phyloP scores from a whole-genome alignment of 2,797 vertebrate species.

The Sebastes taczanowskii region DNA sequence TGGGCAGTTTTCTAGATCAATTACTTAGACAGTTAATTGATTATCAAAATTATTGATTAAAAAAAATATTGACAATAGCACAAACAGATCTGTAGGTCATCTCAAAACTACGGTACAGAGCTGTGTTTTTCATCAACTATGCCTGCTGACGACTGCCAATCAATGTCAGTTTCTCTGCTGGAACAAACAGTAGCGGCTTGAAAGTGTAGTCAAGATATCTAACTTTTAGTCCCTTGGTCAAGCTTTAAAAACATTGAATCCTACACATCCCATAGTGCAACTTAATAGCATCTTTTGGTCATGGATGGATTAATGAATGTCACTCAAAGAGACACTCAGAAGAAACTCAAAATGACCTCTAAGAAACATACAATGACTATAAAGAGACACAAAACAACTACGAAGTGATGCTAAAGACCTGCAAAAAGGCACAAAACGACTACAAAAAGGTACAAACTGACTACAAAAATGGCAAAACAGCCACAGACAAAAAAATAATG shows the following conservation, averaged over 20 bases:
- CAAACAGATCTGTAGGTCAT: not conserved
- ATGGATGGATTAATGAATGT: not conserved
- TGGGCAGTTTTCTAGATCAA: not conserved
- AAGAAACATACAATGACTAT: accelerated
- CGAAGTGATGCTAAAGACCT: not conserved
- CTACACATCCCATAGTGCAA: not conserved
- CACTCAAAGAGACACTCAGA: not conserved
- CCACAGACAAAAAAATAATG: not conserved
- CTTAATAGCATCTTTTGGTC: not conserved
- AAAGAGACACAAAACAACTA: accelerated
- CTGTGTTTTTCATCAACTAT: not conserved
- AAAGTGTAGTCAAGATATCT: not conserved
- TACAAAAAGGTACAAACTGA: not conserved
- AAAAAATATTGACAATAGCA: not conserved
- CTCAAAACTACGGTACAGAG: not conserved
- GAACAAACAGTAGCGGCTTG: not conserved
- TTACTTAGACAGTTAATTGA: not conserved
- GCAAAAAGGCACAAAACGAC: accelerated
- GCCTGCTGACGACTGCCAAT: not conserved
- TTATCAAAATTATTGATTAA: not conserved
- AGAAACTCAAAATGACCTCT: not conserved
- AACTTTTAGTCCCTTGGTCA: not conserved
- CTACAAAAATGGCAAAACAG: not conserved
- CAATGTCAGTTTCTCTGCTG: not conserved
- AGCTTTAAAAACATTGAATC: too few relatives aligned